Evolutionary conservation across 2,888 invertebrate species (phyloP), one percentile per base, ranked within the genome.

Genomic region (Acleris holmiana): DNA sequence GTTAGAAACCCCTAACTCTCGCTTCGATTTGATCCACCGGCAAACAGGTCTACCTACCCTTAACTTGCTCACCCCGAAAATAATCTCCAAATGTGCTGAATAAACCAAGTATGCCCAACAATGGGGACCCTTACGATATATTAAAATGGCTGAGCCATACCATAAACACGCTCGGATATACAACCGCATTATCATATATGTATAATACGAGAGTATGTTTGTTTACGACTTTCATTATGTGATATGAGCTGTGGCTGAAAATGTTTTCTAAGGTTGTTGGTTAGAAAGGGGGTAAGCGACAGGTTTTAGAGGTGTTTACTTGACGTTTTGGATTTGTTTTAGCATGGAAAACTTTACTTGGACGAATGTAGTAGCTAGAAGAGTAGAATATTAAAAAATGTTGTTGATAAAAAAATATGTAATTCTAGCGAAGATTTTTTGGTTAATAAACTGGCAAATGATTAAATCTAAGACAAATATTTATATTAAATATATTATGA

Each of bases 31-130:
- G 44, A 17, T 35, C 7, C 66, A 29, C 41, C n/a, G 46, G 47
- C 61, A 65, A 44, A 56, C 51, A 59, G 56, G 57, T 29, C 19
- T 15, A 59, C 13, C 40, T 17, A 10, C 17, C 35, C 23, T 25
- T 60, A 41, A 41, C 50, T 17, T 23, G 23, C 49, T 48, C 53
- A 17, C 17, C 35, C 53, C 21, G 61, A 67, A 48, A 68, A 69
- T 71, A 68, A 68, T 70, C 64, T 68, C 61, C 64, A 66, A 70
- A 68, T 63, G 61, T 44, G 29, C 57, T 70, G 68, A 70, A 71
- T 73, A 71, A 73, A 67, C 67, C 67, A 70, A 67, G 56, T 35
- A 47, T 35, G 55, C 66, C 55, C 56, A 51, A 68, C 67, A 63
- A 68, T 67, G 47, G 64, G 21, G 50, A 51, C 63, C 71, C 69